Conservation (phyloP, 2,888 invertebrate genomes). For the Ormyrus labotus region DNA sequence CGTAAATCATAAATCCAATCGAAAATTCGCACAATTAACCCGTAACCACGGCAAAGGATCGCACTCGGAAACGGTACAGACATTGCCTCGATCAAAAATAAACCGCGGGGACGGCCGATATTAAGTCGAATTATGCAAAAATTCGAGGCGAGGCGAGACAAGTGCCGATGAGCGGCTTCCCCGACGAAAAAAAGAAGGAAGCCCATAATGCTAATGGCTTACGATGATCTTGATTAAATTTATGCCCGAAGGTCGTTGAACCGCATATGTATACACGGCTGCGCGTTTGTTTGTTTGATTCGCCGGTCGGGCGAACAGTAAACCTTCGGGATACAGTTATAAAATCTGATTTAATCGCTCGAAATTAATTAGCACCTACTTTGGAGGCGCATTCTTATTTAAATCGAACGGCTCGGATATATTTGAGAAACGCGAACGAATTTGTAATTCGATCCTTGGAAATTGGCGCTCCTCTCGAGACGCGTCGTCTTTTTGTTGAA, state of each 20-base stretch:
- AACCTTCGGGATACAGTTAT: too few relatives aligned
- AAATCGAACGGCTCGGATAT: too few relatives aligned
- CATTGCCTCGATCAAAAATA: slow-evolving; percentile 7
- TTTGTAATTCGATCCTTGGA: too few relatives aligned
- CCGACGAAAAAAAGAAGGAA: neutral
- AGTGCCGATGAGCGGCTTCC: neutral
- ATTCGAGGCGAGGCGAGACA: neutral
- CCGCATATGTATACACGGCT: neutral
- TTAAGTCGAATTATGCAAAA: slow-evolving; percentile 8
- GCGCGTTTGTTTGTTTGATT: neutral
- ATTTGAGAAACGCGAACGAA: too few relatives aligned
- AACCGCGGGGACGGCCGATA: neutral
- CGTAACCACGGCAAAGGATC: too few relatives aligned
- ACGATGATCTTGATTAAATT: slow-evolving; percentile 22
- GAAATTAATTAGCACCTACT: too few relatives aligned
- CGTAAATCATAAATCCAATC: neutral
- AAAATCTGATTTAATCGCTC: too few relatives aligned
- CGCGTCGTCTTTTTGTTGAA: too few relatives aligned
- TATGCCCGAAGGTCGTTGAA: slow-evolving; percentile 32
- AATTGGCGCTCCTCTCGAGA: too few relatives aligned
- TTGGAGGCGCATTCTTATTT: too few relatives aligned
- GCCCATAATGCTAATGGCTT: slow-evolving; percentile 28
- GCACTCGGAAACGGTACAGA: neutral
- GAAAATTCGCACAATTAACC: neutral
- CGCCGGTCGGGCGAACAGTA: too few relatives aligned